Evolutionary conservation across 2,797 vertebrate genomes (phyloP).

Genomic region (Lagorchestes hirsutus): DNA sequence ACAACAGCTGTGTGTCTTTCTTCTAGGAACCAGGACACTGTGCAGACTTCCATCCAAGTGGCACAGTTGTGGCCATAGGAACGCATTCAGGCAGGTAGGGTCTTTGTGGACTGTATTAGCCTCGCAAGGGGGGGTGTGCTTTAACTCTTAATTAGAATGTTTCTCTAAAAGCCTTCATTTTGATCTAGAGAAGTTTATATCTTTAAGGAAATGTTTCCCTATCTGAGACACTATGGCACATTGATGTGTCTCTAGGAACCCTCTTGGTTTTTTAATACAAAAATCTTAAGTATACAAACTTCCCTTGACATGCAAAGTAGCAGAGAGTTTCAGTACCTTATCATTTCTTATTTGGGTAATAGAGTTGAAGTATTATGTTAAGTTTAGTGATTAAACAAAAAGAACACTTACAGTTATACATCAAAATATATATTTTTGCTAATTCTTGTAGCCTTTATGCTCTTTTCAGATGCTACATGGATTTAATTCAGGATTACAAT

Average conservation of each 20-base stretch:
- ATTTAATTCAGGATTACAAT: background rate
- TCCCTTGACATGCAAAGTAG: conserved; percentile 9
- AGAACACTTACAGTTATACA: background rate
- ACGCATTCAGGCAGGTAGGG: conserved; percentile 97
- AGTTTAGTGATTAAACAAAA: background rate
- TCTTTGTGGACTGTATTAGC: conserved; percentile 42
- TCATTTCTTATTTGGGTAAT: conserved; percentile 26
- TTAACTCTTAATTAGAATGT: conserved; percentile 38
- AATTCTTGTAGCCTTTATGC: conserved; percentile 14
- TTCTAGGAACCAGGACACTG: conserved; percentile 97
- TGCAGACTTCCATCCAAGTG: conserved; percentile 98
- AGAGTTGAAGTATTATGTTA: conserved; percentile 3
- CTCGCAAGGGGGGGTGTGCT: conserved; percentile 37
- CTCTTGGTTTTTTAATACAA: background rate
- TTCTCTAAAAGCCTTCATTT: background rate
- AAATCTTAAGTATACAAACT: background rate
- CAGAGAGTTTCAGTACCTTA: background rate
- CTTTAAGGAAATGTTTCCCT: background rate
- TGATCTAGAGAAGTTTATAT: conserved; percentile 38
- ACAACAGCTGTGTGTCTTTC: conserved; percentile 69
- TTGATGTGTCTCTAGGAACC: background rate
- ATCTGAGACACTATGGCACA: background rate
- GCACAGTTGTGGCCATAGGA: conserved; percentile 96
- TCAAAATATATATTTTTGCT: background rate
- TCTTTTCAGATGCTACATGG: background rate